Evolutionary conservation across 2,888 invertebrate genomes (phyloP).

Genomic region (Rhaphigaster nebulosa): DNA sequence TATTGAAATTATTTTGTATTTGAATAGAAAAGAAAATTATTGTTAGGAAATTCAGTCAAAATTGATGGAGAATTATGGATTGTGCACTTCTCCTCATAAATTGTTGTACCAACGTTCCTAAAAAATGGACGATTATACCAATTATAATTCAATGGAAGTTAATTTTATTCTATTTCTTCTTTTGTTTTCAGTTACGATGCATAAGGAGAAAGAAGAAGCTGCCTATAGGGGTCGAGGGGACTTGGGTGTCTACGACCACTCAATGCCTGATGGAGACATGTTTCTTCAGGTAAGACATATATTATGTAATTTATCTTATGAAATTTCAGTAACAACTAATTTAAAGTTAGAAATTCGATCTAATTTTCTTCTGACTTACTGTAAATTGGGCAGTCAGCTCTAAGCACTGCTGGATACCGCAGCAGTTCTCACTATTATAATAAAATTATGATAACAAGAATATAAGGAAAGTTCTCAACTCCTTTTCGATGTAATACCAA

Average conservation of each 20-base stretch:
- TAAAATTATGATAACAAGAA: background rate
- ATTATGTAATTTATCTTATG: background rate
- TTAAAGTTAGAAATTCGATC: no score
- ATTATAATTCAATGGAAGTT: no score
- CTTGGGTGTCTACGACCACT: constrained; percentile 89
- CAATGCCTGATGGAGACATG: constrained; percentile 93
- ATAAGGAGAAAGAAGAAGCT: constrained; percentile 89
- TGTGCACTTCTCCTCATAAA: no score
- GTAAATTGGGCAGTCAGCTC: background rate
- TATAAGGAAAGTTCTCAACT: background rate
- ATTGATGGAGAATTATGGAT: no score
- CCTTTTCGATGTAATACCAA: background rate
- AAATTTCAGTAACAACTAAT: background rate
- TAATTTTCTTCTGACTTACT: background rate
- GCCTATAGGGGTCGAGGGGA: constrained; percentile 79
- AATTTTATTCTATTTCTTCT: background rate
- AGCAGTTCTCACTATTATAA: background rate
- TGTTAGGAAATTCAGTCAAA: no score
- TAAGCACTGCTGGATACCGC: background rate
- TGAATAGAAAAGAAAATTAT: no score
- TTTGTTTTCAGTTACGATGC: constrained; percentile 86
- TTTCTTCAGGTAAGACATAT: constrained; percentile 84
- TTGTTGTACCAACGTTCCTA: no score
- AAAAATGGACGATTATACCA: no score
- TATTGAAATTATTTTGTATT: no score